phyloP scores from a whole-genome alignment of 2,797 vertebrate genomes.

The Aphelocoma californica region DNA sequence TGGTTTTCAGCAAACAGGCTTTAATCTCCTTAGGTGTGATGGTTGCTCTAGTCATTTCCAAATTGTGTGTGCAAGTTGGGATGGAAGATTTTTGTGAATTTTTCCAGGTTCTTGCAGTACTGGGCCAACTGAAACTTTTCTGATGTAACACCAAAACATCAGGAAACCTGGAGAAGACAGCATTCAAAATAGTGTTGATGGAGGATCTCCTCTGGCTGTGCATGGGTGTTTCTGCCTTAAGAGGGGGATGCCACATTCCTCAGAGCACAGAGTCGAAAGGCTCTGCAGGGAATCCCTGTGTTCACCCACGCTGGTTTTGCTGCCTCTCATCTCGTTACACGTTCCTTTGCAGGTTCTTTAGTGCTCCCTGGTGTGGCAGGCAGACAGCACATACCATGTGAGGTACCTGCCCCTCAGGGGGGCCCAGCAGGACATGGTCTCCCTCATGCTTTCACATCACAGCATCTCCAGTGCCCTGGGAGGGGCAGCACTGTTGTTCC shows the following conservation, averaged over 20 bases:
- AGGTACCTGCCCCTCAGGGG: background rate
- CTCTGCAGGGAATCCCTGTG: background rate
- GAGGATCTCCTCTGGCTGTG: background rate
- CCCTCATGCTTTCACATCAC: background rate
- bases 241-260: background rate
- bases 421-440: background rate
- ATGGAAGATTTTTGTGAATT: background rate
- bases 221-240: background rate
- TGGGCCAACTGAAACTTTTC: background rate
- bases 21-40: background rate
- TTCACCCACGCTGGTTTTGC: background rate
- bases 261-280: background rate
- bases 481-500: background rate
- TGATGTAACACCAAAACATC: background rate
- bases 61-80: rapidly evolving
- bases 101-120: background rate
- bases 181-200: background rate
- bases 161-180: background rate
- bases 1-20: background rate
- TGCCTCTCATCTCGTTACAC: background rate
- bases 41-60: background rate
- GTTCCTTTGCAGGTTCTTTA: background rate
- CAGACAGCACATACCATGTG: background rate
- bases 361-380: background rate
- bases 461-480: background rate